Conservation (phyloP, 2,888 invertebrate species). For the Chalcosyrphus nemorum region DNA sequence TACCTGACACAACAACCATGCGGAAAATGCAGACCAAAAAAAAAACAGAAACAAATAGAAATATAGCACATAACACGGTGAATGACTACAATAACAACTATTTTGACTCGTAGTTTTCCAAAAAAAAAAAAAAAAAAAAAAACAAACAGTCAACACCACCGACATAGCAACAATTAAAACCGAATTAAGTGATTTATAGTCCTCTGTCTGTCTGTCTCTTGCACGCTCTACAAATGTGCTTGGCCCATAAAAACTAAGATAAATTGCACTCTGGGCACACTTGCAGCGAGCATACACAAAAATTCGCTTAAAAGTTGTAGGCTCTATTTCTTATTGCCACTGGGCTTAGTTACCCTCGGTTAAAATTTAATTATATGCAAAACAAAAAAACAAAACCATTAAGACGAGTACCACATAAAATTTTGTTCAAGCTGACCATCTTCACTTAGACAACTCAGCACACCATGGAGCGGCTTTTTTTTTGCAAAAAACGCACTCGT, state of each 20-base stretch:
- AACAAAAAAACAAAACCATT: too few relatives aligned
- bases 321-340: background rate
- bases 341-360: background rate
- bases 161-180: constrained; percentile 52
- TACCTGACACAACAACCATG: constrained; percentile 27
- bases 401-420: background rate
- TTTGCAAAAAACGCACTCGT: background rate
- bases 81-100: constrained; percentile 22
- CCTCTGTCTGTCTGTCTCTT: constrained; percentile 20
- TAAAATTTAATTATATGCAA: background rate
- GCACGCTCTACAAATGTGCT: constrained; percentile 43
- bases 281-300: background rate
- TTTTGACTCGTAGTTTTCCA: constrained; percentile 1
- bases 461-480: background rate
- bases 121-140: background rate
- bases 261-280: background rate
- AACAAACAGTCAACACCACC: constrained; percentile 6
- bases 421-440: constrained; percentile 1
- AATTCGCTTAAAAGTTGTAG: background rate
- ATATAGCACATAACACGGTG: constrained; percentile 30
- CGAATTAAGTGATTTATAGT: constrained; percentile 59
- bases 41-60: background rate
- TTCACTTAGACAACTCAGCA: background rate
- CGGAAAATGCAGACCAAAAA: constrained; percentile 47
- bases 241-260: background rate